Evolutionary conservation across 2,888 invertebrate species (phyloP).

Genomic region (Allolobophora icterica): DNA sequence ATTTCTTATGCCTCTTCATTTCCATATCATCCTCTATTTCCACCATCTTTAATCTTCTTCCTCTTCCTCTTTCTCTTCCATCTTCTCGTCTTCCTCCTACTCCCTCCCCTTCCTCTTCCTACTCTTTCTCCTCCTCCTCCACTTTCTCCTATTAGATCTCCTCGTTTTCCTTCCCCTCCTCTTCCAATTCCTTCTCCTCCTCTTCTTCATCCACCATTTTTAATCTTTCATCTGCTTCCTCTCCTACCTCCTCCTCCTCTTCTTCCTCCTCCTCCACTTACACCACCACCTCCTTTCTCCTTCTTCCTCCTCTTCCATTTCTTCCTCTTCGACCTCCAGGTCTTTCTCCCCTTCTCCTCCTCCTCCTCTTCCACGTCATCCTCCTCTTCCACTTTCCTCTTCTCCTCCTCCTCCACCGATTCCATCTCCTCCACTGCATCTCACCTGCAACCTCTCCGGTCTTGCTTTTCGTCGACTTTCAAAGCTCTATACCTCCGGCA

Average conservation of each 20-base stretch:
- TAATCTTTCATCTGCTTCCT: too few species aligned
- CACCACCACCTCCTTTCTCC: not conserved
- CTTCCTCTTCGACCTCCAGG: not conserved
- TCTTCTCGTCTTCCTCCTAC: not conserved
- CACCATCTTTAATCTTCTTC: too few species aligned
- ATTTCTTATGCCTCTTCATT: too few species aligned
- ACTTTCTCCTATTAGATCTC: not conserved
- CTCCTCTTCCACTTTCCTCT: not conserved
- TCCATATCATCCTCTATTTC: too few species aligned
- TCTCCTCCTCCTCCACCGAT: not conserved
- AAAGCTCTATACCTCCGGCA: not conserved
- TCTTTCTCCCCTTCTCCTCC: not conserved
- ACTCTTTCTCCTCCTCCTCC: too few species aligned
- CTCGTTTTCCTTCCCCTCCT: not conserved
- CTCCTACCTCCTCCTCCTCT: not conserved
- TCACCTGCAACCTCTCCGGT: not conserved
- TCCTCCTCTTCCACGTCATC: not conserved
- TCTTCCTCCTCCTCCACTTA: not conserved
- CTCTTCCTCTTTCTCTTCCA: not conserved
- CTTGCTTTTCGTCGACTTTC: not conserved
- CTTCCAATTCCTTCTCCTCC: not conserved
- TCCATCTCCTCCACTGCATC: not conserved
- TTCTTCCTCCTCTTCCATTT: not conserved
- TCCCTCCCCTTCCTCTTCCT: too few species aligned
- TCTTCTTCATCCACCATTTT: not conserved